Conservation (phyloP, 2,888 invertebrate species). For the Drosophila lacicola region DNA sequence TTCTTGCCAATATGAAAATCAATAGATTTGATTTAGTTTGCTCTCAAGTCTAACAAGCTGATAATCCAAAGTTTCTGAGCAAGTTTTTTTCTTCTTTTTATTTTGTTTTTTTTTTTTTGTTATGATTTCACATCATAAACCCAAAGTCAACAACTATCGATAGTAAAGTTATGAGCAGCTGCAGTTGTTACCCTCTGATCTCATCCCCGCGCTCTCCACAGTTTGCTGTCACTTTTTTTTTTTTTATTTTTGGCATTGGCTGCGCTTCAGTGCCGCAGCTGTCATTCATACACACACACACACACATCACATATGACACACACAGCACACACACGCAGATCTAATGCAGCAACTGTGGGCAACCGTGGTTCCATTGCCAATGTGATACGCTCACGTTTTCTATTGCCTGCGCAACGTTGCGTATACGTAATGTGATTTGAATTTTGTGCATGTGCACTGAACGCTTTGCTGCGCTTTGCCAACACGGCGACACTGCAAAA, state of each 20-base stretch:
- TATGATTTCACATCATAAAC: constrained; percentile 26
- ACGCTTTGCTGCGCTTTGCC: constrained; percentile 58
- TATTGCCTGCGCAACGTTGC: constrained; percentile 67
- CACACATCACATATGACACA: neutral
- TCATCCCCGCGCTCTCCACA: neutral
- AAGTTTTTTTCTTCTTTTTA: neutral
- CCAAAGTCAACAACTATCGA: constrained; percentile 63
- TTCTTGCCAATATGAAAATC: neutral
- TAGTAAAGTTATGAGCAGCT: constrained; percentile 22
- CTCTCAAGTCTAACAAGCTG: neutral
- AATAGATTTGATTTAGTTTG: neutral
- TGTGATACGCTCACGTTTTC: constrained; percentile 59
- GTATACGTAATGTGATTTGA: constrained; percentile 78
- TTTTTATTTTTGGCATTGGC: constrained; percentile 48
- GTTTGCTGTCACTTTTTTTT: constrained; percentile 10
- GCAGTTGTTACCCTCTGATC: constrained; percentile 20
- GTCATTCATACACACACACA: constrained; percentile 26
- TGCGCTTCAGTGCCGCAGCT: constrained; percentile 45
- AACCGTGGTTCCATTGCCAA: constrained; percentile 32
- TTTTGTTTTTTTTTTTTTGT: neutral
- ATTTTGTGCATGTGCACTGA: constrained; percentile 67
- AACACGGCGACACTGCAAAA: constrained; percentile 24
- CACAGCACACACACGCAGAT: constrained; percentile 13
- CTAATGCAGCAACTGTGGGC: constrained; percentile 16
- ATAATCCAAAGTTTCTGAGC: constrained; percentile 8